phyloP scores from a whole-genome alignment of 2,888 invertebrate species.

The Venusia cambrica region DNA sequence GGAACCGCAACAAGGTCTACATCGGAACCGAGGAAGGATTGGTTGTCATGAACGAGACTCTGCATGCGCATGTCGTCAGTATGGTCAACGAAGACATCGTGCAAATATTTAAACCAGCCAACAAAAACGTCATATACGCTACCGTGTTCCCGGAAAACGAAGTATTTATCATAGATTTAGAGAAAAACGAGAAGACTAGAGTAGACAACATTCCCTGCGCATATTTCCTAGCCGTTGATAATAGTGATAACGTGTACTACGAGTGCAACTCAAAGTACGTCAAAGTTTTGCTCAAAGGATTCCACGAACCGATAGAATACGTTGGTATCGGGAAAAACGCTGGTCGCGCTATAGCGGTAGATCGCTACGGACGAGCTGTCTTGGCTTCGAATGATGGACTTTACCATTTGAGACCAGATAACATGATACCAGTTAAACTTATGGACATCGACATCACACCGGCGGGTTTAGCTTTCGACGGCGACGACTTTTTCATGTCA shows the following conservation, averaged over 20 bases:
- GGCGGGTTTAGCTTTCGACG: slow-evolving; percentile 55
- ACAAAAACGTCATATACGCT: slow-evolving; percentile 55
- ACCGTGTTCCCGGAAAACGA: slow-evolving; percentile 65
- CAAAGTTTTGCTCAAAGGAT: slow-evolving; percentile 63
- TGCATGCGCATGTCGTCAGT: slow-evolving; percentile 53
- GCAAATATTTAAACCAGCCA: slow-evolving; percentile 55
- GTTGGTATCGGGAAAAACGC: slow-evolving; percentile 64
- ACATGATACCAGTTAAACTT: slow-evolving; percentile 62
- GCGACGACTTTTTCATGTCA: slow-evolving; percentile 51
- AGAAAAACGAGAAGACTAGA: slow-evolving; percentile 54
- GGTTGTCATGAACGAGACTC: slow-evolving; percentile 49
- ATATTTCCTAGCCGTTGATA: slow-evolving; percentile 64
- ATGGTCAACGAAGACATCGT: slow-evolving; percentile 69
- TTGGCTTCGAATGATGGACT: slow-evolving; percentile 67
- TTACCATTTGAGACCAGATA: slow-evolving; percentile 56
- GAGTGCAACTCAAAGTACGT: slow-evolving; percentile 74
- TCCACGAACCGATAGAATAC: slow-evolving; percentile 66
- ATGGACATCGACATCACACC: slow-evolving; percentile 66
- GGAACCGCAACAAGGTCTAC: slow-evolving; percentile 52
- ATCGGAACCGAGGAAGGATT: slow-evolving; percentile 65
- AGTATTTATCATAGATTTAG: slow-evolving; percentile 52
- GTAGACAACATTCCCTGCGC: slow-evolving; percentile 63
- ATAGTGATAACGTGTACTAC: slow-evolving; percentile 59
- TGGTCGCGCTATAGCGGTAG: slow-evolving; percentile 58
- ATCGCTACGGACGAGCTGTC: slow-evolving; percentile 45